Evolutionary conservation across 2,888 invertebrate genomes (phyloP).

Genomic region (Pilophorus perplexus): DNA sequence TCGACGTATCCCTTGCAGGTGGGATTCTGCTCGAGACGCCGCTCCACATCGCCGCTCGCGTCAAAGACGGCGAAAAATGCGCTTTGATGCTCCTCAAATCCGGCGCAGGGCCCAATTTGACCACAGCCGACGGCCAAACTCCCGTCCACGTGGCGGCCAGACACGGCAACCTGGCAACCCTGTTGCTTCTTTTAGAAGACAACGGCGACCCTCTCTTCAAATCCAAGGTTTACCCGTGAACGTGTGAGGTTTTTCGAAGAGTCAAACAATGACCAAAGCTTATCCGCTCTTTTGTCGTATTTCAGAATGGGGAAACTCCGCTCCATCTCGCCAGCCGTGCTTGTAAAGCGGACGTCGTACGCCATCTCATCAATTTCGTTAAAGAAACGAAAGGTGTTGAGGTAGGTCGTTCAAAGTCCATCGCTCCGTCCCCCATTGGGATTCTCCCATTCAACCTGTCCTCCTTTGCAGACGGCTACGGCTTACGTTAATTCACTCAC

Average conservation of each 20-base stretch:
- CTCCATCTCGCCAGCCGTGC: slow-evolving; percentile 89
- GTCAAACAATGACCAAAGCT: background rate
- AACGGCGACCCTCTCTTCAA: slow-evolving; percentile 89
- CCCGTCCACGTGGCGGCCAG: slow-evolving; percentile 95
- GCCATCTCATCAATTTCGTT: slow-evolving; percentile 79
- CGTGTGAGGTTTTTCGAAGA: background rate
- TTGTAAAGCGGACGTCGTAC: slow-evolving; percentile 80
- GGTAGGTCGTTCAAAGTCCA: slow-evolving; percentile 52
- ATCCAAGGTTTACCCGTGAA: slow-evolving; percentile 69
- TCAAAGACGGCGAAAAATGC: slow-evolving; percentile 86
- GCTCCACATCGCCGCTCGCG: slow-evolving; percentile 93
- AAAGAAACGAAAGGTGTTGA: slow-evolving; percentile 72
- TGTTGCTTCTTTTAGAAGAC: slow-evolving; percentile 84
- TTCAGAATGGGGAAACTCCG: slow-evolving; percentile 88
- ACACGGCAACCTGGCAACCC: slow-evolving; percentile 83
- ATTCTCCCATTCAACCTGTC: no score
- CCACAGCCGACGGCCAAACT: slow-evolving; percentile 94
- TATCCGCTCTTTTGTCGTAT: background rate
- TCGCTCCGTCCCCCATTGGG: background rate
- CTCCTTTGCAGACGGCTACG: slow-evolving; percentile 57
- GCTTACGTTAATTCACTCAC: slow-evolving; percentile 83
- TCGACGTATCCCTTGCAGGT: slow-evolving; percentile 56
- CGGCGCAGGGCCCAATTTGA: slow-evolving; percentile 93
- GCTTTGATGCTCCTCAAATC: slow-evolving; percentile 97
- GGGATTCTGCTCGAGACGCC: slow-evolving; percentile 90